These are phyloP conservation scores for Corythornis madagascariensis DNA, from an alignment of 2,113 vertebrate genomes.

Conservation along the genomic window DNA sequence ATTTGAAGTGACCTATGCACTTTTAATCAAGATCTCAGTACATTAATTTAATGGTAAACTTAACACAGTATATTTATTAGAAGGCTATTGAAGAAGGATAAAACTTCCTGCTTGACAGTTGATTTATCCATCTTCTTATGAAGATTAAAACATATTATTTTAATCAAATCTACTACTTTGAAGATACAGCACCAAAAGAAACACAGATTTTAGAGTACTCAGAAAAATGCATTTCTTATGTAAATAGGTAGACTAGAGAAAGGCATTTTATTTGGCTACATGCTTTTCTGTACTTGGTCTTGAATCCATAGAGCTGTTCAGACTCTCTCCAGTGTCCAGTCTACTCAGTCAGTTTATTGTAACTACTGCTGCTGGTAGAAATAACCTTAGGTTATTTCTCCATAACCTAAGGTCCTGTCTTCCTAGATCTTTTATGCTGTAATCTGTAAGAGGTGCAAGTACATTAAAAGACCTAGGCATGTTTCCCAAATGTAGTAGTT, in stretches of 20 bases:
- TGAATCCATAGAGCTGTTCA: not conserved
- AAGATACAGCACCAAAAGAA: not conserved
- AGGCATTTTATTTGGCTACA: not conserved
- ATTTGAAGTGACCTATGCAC: not conserved
- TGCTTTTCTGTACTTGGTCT: not conserved
- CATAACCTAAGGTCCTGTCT: not conserved
- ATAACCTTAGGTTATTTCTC: not conserved
- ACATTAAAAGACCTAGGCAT: not conserved
- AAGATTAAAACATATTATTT: not conserved
- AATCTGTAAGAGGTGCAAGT: not conserved
- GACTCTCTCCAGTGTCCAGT: not conserved
- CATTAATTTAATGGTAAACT: not conserved
- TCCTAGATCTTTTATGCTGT: not conserved
- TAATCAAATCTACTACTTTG: not conserved
- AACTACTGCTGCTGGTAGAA: not conserved
- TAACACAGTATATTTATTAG: not conserved
- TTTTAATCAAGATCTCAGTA: not conserved
- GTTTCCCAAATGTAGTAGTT: not conserved
- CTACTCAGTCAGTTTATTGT: not conserved
- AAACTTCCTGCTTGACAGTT: not conserved
- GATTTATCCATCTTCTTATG: not conserved
- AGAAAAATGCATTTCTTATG: not conserved
- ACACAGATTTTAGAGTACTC: not conserved
- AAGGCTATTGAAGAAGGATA: not conserved
- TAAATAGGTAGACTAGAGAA: not conserved